Percentiles rank a stretch among this genome's conserved stretches.
Conservation (phyloP, 2,113 vertebrate species). For the Pluvianellus socialis region DNA sequence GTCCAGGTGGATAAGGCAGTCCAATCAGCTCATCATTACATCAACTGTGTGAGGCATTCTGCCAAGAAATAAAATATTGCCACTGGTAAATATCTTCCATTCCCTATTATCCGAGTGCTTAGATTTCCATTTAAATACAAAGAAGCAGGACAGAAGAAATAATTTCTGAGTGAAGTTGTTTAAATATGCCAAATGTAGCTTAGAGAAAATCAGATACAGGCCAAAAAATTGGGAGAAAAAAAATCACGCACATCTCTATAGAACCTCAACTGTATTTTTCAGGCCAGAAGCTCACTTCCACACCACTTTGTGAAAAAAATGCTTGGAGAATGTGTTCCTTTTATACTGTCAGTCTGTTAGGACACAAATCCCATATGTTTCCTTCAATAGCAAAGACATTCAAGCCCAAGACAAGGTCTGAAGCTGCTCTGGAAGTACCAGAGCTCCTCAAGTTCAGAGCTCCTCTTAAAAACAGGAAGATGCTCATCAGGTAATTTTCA, state of each 20-base stretch:
- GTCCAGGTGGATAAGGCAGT: neutral
- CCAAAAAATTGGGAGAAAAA: neutral
- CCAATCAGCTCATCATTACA: slow-evolving; percentile 48
- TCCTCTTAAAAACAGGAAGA: neutral
- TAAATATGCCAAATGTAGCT: neutral
- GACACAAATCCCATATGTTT: neutral
- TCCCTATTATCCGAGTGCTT: neutral
- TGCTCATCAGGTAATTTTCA: neutral
- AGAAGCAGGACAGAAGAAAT: neutral
- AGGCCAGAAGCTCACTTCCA: neutral
- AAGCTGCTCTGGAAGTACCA: neutral
- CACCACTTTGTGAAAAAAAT: neutral
- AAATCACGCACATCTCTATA: neutral
- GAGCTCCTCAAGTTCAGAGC: neutral
- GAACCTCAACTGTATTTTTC: neutral
- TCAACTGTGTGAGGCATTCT: slow-evolving; percentile 16
- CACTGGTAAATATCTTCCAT: neutral
- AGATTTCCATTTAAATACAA: neutral
- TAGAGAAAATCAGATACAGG: neutral
- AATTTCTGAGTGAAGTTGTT: neutral
- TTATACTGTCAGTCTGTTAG: neutral
- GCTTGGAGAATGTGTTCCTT: neutral
- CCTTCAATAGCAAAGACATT: neutral
- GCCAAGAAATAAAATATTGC: slow-evolving; percentile 39
- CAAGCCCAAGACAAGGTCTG: neutral